A percentile compares a stretch with the other conserved stretches of the same genome.
phyloP scores from a whole-genome alignment of 2,113 vertebrate genomes.

The Sorex araneus region DNA sequence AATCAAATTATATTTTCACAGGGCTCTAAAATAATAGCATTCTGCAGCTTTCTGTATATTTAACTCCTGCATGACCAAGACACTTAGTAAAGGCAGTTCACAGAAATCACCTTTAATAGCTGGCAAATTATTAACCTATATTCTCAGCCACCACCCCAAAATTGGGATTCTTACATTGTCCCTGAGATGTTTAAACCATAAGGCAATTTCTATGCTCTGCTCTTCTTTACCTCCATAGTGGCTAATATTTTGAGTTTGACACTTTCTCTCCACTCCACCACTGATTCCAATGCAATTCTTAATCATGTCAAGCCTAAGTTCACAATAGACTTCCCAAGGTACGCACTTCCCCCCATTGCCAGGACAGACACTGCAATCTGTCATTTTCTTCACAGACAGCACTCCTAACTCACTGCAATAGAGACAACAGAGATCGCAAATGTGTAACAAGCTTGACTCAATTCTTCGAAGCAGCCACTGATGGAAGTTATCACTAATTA shows the following conservation, averaged over 20 bases:
- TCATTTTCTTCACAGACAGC: not conserved
- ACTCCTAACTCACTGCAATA: not conserved
- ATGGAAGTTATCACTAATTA: not conserved
- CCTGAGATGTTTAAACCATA: not conserved
- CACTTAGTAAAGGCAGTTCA: not conserved
- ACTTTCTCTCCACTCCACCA: not conserved
- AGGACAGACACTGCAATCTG: not conserved
- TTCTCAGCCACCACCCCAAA: not conserved
- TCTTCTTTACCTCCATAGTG: not conserved
- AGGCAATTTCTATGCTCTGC: not conserved
- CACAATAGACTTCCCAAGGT: not conserved
- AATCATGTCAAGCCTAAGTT: not conserved
- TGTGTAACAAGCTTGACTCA: not conserved
- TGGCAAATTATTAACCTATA: not conserved
- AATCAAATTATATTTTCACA: conserved; percentile 84
- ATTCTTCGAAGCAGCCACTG: no score
- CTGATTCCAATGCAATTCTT: not conserved
- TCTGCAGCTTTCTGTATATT: conserved; percentile 74
- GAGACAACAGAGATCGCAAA: not conserved
- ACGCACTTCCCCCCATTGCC: not conserved
- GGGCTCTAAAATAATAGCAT: conserved; percentile 83
- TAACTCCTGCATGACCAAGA: conserved; percentile 76
- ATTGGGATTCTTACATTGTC: not conserved
- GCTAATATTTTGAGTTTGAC: not conserved
- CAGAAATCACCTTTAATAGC: not conserved